Percentiles rank a stretch among this genome's conserved stretches.
Evolutionary conservation across 2,888 invertebrate genomes (phyloP).

Genomic region (Ichneumoninae sp.): DNA sequence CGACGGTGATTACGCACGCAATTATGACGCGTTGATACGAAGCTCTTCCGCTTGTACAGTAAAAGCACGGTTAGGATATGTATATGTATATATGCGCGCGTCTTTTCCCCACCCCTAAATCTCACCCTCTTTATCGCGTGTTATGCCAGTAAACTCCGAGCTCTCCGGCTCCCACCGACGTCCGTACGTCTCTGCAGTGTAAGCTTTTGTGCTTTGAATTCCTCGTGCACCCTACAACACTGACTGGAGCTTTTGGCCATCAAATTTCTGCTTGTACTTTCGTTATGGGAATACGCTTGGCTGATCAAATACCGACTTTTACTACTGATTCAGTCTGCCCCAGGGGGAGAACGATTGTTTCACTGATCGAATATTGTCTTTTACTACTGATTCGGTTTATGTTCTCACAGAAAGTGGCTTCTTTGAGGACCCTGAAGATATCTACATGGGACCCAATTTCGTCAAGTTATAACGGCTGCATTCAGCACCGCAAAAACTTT

Average conservation of each 20-base stretch:
- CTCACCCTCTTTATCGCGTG: conserved; percentile 66
- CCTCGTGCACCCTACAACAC: conserved; percentile 54
- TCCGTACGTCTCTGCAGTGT: conserved; percentile 58
- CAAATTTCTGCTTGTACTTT: background rate
- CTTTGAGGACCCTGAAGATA: too few relatives aligned
- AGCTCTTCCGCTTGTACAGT: conserved; percentile 65
- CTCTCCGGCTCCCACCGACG: conserved; percentile 31
- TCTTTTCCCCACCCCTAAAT: conserved; percentile 70
- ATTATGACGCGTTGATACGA: conserved; percentile 78
- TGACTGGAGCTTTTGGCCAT: conserved; percentile 38
- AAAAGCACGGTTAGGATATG: conserved; percentile 17
- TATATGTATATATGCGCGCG: conserved; percentile 35
- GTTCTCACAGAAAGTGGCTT: background rate
- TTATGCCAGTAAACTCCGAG: conserved; percentile 50
- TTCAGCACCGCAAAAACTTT: too few relatives aligned
- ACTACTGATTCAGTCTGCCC: background rate
- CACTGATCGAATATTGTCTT: conserved; percentile 5
- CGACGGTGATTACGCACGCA: conserved; percentile 77
- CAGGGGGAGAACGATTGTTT: background rate
- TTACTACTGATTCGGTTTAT: background rate
- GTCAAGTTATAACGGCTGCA: too few relatives aligned
- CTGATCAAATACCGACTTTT: conserved; percentile 1
- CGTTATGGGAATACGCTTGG: background rate
- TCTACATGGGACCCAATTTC: too few relatives aligned
- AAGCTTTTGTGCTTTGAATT: conserved; percentile 73